Evolutionary conservation across 2,113 vertebrate genomes (phyloP).

Genomic region (Natator depressus): DNA sequence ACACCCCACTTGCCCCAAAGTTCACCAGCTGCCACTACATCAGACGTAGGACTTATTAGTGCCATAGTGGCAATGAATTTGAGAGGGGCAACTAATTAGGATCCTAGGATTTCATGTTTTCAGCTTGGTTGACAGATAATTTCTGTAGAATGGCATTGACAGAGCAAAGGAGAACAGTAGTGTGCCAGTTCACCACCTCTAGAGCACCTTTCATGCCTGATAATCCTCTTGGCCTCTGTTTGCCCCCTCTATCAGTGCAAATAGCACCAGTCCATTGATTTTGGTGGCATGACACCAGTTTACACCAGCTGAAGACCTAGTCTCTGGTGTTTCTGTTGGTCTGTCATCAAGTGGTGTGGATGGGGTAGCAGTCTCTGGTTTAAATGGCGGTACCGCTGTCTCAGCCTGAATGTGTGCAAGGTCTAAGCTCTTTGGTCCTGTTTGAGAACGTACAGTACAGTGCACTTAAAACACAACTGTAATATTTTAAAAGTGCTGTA

Average conservation of each 20-base stretch:
- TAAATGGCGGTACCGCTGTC: not conserved
- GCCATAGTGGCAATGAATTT: not conserved
- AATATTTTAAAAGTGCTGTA: fast-evolving
- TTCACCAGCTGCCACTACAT: not conserved
- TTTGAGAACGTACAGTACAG: not conserved
- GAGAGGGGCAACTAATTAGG: not conserved
- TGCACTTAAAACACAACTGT: not conserved
- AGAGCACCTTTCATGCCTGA: not conserved
- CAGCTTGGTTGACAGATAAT: not conserved
- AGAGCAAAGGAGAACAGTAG: not conserved
- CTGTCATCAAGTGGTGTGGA: not conserved
- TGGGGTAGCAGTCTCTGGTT: not conserved
- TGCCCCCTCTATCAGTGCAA: not conserved
- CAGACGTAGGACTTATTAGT: not conserved
- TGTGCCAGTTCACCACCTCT: not conserved
- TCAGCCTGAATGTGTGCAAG: not conserved
- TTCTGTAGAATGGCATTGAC: not conserved
- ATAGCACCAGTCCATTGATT: not conserved
- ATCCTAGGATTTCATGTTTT: not conserved
- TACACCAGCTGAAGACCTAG: not conserved
- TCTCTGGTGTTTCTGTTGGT: not conserved
- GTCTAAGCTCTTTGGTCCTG: not conserved
- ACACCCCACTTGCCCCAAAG: not conserved
- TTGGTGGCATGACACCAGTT: not conserved
- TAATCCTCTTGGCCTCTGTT: not conserved